Base-by-base conservation (phyloP, 2,888 invertebrate genomes). In the Tiliacea citrago region DNA sequence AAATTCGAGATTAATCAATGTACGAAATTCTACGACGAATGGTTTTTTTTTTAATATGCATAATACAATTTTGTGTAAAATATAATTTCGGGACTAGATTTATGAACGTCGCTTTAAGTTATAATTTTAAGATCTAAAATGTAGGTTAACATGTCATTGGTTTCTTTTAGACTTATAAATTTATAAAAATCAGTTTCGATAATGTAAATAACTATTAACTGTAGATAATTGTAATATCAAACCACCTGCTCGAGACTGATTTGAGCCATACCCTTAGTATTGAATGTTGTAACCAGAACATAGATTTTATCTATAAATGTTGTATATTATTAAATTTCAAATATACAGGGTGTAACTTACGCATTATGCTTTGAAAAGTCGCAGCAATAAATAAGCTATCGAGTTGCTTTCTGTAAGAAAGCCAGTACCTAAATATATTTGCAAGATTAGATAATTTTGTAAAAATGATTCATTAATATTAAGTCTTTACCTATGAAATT, bases 181-280 rank as follows among this genome's bases (percentile, higher is more conserved):
- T 81, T 71, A 67, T 53, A 72, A 67, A 78, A 86, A 89, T 92
- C 93, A 93, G 93, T 95, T 93, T 94, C 91, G 90, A 89, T 89
- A 87, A 86, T 91, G 91, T 93, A 91, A 89, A 92, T 93, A 91
- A 88, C 86, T 88, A 86, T 89, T 93, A 91, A 89, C 84, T 88
- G 87, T 90, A 91, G 82, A 86, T 89, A 88, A 79, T 86, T 82
- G 74, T 86, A 79, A 80, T 87, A 69, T 81, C 73, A 85, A 85
- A 93, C 92, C 92, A 93, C 93, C 93, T 91, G 91, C 86, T 93
- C 91, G 94, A 92, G 93, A 95, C 95, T 95, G 95, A 95, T 92
- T 87, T 93, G 89, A 91, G 95, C 95, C 95, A 95, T 95, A 94
- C 88, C 87, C 84, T 90, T 88, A 90, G 88, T 91, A 90, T 91